Conservation (phyloP, 2,888 invertebrate species). For the Cabera pusaria region DNA sequence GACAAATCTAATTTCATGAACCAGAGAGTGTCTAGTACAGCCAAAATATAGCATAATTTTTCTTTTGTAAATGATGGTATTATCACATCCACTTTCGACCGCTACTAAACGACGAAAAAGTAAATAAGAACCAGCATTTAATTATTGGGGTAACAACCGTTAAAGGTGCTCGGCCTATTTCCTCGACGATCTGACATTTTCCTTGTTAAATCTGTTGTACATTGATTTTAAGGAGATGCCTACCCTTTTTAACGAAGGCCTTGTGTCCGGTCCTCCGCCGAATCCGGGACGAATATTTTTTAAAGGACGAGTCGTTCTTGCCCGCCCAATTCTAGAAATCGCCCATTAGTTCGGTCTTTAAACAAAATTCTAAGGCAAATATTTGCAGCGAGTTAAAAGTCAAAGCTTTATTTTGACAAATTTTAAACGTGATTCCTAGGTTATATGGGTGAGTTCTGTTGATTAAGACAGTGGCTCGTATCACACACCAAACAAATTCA, state of each 20-base stretch:
- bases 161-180: conserved; percentile 28
- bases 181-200: conserved; percentile 29
- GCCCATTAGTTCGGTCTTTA: too few species aligned
- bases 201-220: conserved; percentile 32
- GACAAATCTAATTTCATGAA: too few species aligned
- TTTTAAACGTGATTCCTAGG: too few species aligned
- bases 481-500: too few species aligned
- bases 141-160: conserved; percentile 30
- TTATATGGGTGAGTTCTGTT: too few species aligned
- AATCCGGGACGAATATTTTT: conserved; percentile 17
- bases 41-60: too few species aligned
- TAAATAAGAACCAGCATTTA: conserved; percentile 31
- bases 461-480: too few species aligned
- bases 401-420: too few species aligned
- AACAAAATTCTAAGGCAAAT: too few species aligned
- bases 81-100: conserved; percentile 2
- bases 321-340: conserved; percentile 3
- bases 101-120: conserved; percentile 19
- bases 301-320: conserved; percentile 7
- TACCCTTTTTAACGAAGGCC: conserved; percentile 35
- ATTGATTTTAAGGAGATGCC: conserved; percentile 29
- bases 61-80: too few species aligned
- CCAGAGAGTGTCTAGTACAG: too few species aligned
- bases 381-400: too few species aligned
- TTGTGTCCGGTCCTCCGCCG: conserved; percentile 27